Percentiles rank a stretch among this genome's conserved stretches.
Conservation (phyloP, 2,113 vertebrate genomes). For the Syrmaticus mikado region DNA sequence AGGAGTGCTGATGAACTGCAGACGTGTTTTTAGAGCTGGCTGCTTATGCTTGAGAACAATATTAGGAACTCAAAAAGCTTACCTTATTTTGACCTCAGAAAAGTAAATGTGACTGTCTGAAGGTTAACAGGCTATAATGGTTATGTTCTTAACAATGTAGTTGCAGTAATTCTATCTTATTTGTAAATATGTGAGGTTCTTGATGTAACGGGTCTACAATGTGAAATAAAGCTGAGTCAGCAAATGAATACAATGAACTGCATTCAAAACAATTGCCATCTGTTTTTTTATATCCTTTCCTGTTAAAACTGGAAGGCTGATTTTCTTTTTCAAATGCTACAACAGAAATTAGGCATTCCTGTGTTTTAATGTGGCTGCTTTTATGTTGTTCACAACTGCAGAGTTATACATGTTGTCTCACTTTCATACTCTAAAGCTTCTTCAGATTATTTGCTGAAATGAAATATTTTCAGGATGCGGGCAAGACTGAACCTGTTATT, state of each 20-base stretch:
- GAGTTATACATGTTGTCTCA: not conserved
- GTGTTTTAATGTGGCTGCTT: not conserved
- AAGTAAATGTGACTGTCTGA: not conserved
- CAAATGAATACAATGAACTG: not conserved
- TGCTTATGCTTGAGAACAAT: not conserved
- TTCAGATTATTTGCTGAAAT: not conserved
- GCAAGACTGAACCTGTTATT: not conserved
- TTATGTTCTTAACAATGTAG: not conserved
- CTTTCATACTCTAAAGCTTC: not conserved
- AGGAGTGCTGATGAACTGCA: not conserved
- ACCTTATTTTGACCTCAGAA: not conserved
- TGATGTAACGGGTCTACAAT: not conserved
- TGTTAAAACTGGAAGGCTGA: not conserved
- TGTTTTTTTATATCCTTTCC: not conserved
- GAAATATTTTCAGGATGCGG: not conserved
- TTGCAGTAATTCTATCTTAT: not conserved
- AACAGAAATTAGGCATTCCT: not conserved
- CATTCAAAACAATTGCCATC: not conserved
- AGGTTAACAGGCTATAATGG: not conserved
- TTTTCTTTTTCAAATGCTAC: not conserved
- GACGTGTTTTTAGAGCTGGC: not conserved
- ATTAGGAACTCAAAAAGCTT: not conserved
- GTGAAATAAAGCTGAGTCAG: constrained; percentile 21
- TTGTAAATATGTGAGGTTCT: not conserved
- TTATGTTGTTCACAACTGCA: not conserved